Base-by-base conservation (phyloP, 64 coral and sea anemone genomes). In the Catalaphyllia jardinei region DNA sequence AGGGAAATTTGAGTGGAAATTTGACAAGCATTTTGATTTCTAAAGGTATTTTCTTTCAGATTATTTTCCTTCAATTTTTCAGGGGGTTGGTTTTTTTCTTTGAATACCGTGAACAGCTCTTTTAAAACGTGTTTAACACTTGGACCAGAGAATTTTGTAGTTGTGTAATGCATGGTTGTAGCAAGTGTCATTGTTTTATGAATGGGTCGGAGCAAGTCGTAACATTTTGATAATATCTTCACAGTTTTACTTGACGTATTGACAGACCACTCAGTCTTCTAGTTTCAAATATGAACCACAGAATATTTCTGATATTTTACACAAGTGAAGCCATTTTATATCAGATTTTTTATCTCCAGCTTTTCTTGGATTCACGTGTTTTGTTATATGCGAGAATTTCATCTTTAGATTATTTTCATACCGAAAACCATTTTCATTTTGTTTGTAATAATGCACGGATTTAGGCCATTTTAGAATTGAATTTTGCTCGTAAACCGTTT, bases 231-330 rank as follows among this genome's bases (percentile, higher is more conserved):
- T 25, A 51, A 35, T 3, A 8, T 85, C 81, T 85, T 85, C 81
- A 85, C 81, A 85, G 81, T 71, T 85, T 85, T 85, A 71, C 63
- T n/a, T 52, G 81, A 85, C 63, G 46, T 24, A 22, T 49, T 67
- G 29, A 18, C 33, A 20, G 4, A 52, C n/a, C 33, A 52, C 71
- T 50, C n/a, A 27, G 35, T 24, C 62, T 62, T 80, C 31, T 60
- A 19, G 16, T 27, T 38, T 63, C 13, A 81, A 62, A 69, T 19
- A 29, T 59, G 11, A 77, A 83, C 27, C 11, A 16, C 1, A 14
- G 35, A 49, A 8, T 25, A 24, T 28, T 71, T 85, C 62, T 46
- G 13, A 11, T 71, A 61, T 85, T 85, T 82, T 85, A 12, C 17
- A 69, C 16, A 15, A 67, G 61, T 71, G 12, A 5, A 71, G 42